These are phyloP conservation scores for Caenorhabditis wallacei DNA, from an alignment of 2,888 invertebrate genomes.

Conservation along the genomic window DNA sequence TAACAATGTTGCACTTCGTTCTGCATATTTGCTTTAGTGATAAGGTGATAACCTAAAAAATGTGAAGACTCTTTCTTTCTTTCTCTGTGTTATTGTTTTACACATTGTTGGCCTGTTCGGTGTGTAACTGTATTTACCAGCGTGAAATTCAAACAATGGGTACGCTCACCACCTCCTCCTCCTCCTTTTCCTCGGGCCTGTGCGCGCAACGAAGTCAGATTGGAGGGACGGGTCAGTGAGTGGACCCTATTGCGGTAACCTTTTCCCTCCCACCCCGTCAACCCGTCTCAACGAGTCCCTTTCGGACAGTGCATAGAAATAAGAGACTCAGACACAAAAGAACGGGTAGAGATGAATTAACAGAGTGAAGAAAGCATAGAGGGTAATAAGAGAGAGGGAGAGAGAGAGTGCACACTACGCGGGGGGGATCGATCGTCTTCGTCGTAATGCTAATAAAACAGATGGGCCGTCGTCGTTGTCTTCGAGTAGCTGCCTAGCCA, in stretches of 20 bases:
- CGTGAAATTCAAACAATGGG: slow-evolving; percentile 55
- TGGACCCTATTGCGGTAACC: slow-evolving; percentile 61
- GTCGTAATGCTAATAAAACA: slow-evolving; percentile 72
- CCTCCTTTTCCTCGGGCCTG: not conserved
- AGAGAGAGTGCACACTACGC: slow-evolving; percentile 48
- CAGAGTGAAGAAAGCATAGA: slow-evolving; percentile 23
- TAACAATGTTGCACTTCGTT: slow-evolving; percentile 53
- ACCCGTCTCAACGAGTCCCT: slow-evolving; percentile 41
- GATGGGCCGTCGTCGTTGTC: slow-evolving; percentile 63
- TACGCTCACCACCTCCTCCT: not conserved
- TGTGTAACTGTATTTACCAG: slow-evolving; percentile 46
- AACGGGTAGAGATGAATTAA: slow-evolving; percentile 52
- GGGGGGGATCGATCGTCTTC: slow-evolving; percentile 60
- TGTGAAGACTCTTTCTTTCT: not conserved
- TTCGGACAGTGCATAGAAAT: slow-evolving; percentile 36
- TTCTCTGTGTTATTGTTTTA: slow-evolving; percentile 32
- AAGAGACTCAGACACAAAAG: slow-evolving; percentile 45
- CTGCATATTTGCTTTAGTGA: slow-evolving; percentile 50
- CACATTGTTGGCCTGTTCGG: slow-evolving; percentile 16
- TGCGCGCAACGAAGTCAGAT: slow-evolving; percentile 44
- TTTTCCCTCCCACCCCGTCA: slow-evolving; percentile 39
- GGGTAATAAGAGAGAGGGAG: slow-evolving; percentile 20
- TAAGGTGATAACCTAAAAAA: slow-evolving; percentile 51
- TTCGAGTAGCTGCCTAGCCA: slow-evolving; percentile 28
- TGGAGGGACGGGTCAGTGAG: slow-evolving; percentile 38